Percentiles rank a stretch among this genome's conserved stretches.
phyloP scores from a whole-genome alignment of 2,888 invertebrate genomes.

The Pegoplata infirma region DNA sequence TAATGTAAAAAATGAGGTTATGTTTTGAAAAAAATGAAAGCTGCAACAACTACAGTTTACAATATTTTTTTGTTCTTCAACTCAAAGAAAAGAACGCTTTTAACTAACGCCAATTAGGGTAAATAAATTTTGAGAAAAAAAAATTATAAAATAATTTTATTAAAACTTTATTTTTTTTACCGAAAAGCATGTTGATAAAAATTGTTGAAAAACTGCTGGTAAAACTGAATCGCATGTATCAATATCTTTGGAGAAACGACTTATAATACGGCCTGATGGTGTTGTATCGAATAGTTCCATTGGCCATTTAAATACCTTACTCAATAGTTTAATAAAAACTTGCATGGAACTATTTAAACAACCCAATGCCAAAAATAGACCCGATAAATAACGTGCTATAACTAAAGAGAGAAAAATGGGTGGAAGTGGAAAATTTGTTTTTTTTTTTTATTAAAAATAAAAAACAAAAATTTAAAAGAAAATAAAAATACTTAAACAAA shows the following conservation, averaged over 20 bases:
- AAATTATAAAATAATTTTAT: constrained; percentile 15
- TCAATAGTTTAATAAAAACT: constrained; percentile 82
- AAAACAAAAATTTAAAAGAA: background rate
- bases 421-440: constrained; percentile 15
- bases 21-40: constrained; percentile 23
- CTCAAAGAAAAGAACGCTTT: background rate
- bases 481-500: background rate
- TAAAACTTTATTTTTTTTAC: no score
- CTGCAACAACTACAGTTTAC: constrained; percentile 50
- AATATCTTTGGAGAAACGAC: constrained; percentile 83
- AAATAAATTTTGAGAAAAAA: background rate
- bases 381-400: constrained; percentile 75
- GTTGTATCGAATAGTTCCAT: constrained; percentile 89
- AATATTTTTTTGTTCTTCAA: background rate
- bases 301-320: constrained; percentile 83
- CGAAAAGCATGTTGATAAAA: constrained; percentile 78
- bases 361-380: constrained; percentile 78
- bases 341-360: constrained; percentile 81
- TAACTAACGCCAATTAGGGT: background rate
- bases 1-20: constrained; percentile 3
- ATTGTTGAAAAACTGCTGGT: constrained; percentile 76
- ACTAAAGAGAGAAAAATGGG: constrained; percentile 66
- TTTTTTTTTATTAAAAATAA: constrained; percentile 16
- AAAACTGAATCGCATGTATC: constrained; percentile 81
- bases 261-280: constrained; percentile 86